These are phyloP conservation scores for Geopemphigus sp. DNA, from an alignment of 1,140 invertebrate genomes.

Conservation along the genomic window DNA sequence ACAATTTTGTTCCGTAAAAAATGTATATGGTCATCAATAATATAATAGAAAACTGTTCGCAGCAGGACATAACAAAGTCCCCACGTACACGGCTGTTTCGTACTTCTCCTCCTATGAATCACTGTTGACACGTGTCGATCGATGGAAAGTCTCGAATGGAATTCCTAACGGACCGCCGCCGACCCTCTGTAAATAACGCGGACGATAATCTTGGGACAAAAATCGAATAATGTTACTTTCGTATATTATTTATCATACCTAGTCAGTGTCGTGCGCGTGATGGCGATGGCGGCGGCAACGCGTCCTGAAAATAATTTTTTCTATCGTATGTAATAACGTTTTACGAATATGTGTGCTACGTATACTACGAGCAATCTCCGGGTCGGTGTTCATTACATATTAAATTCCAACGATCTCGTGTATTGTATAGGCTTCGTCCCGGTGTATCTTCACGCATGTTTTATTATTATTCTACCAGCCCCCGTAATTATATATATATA, in stretches of 20 bases:
- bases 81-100: too few relatives aligned
- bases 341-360: too few relatives aligned
- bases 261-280: neutral
- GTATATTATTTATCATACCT: neutral
- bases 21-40: too few relatives aligned
- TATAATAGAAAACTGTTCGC: too few relatives aligned
- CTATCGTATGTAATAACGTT: too few relatives aligned
- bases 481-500: constrained; percentile 16
- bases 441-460: constrained; percentile 41
- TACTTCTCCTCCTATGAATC: too few relatives aligned
- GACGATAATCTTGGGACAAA: neutral
- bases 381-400: neutral
- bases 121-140: too few relatives aligned
- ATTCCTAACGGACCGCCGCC: neutral
- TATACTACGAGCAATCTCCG: neutral
- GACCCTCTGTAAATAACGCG: neutral
- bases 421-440: neutral
- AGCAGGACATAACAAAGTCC: too few relatives aligned
- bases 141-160: neutral
- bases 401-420: neutral
- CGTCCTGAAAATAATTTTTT: too few relatives aligned
- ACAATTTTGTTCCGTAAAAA: too few relatives aligned
- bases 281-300: neutral
- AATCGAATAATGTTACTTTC: neutral
- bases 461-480: neutral